Percentiles rank a stretch among this genome's conserved stretches.
Evolutionary conservation across 2,113 vertebrate genomes (phyloP).

Genomic region (Canis aureus): DNA sequence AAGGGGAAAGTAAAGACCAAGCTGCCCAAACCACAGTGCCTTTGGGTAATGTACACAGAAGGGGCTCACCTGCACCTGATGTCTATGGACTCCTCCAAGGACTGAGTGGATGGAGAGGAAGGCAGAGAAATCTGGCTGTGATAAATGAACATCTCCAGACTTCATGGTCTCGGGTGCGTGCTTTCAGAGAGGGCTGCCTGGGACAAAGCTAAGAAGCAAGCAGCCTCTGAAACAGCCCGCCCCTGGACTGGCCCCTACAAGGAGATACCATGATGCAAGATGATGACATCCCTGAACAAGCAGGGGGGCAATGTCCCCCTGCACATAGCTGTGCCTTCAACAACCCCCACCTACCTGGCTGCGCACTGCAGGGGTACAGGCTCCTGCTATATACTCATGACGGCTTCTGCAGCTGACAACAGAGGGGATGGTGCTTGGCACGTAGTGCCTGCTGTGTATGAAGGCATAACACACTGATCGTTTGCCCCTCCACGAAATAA

Average conservation of each 20-base stretch:
- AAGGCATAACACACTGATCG: rapidly evolving
- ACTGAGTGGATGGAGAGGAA: neutral
- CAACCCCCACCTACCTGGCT: no score
- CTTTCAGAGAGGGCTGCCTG: neutral
- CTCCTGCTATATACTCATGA: rapidly evolving
- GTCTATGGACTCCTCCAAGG: neutral
- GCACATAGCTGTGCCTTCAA: neutral
- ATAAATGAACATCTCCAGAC: neutral
- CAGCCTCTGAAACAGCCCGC: no score
- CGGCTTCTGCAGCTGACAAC: neutral
- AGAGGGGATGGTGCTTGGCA: neutral
- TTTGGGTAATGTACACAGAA: neutral
- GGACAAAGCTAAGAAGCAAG: neutral
- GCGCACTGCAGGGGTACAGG: no score
- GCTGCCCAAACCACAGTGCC: neutral
- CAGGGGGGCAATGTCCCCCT: rapidly evolving
- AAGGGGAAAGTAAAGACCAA: no score
- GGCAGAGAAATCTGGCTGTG: neutral
- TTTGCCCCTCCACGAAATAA: neutral
- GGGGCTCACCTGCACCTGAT: neutral
- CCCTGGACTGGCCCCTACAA: rapidly evolving
- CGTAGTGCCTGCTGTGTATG: rapidly evolving
- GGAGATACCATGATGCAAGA: no score
- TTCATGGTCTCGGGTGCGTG: neutral
- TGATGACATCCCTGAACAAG: rapidly evolving